Conservation (phyloP, 2,113 vertebrate species). For the Oenanthe melanoleuca region DNA sequence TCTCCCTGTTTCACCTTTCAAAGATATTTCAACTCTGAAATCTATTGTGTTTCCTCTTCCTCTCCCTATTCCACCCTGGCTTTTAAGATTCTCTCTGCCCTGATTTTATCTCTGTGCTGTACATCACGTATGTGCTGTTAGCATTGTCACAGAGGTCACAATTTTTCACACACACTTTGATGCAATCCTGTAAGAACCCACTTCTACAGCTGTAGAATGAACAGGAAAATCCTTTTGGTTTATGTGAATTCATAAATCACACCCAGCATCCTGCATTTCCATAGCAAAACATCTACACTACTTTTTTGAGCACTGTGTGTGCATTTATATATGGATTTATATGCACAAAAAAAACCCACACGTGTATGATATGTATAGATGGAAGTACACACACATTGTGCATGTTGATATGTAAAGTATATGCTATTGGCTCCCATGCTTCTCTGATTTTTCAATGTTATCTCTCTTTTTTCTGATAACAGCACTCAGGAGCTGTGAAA, state of each 20-base stretch:
- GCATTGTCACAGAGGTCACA: background rate
- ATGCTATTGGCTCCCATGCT: background rate
- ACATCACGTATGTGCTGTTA: background rate
- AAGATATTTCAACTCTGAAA: background rate
- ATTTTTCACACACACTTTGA: background rate
- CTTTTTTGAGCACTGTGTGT: background rate
- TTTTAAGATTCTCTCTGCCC: background rate
- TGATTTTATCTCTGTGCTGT: background rate
- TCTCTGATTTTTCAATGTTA: background rate
- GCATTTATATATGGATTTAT: too few species aligned
- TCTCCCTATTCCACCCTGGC: background rate
- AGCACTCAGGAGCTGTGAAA: background rate
- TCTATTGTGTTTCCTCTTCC: background rate
- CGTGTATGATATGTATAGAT: background rate
- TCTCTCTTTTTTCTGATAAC: background rate
- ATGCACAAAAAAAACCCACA: background rate
- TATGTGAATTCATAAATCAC: background rate
- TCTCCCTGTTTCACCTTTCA: background rate
- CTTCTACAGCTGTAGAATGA: background rate
- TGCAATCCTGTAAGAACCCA: background rate
- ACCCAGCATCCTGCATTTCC: background rate
- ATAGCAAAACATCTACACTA: background rate
- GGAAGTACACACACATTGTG: fast-evolving
- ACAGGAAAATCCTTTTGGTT: background rate
- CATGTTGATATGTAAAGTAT: background rate